Percentiles rank a stretch among this genome's conserved stretches.
phyloP scores from a whole-genome alignment of 2,113 vertebrate genomes.

The Toxotes chatareus region DNA sequence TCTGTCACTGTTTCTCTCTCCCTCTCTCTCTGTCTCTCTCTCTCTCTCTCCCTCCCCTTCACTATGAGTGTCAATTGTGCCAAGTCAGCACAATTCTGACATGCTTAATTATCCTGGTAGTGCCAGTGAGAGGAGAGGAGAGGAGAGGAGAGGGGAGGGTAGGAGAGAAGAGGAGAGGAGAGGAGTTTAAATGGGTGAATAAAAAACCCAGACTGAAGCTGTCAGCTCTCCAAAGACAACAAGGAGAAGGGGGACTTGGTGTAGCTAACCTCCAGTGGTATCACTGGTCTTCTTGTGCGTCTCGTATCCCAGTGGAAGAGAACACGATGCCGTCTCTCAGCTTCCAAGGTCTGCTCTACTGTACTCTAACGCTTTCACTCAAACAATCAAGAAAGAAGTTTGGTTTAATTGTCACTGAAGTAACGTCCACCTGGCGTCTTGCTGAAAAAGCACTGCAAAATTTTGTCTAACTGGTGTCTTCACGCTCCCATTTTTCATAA shows the following conservation, averaged over 20 bases:
- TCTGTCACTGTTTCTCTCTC: slow-evolving; percentile 39
- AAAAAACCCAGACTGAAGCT: too few species aligned
- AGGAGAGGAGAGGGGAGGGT: slow-evolving; percentile 19
- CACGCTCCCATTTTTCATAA: neutral
- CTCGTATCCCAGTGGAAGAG: too few species aligned
- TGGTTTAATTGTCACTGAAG: neutral
- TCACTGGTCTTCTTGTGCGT: neutral
- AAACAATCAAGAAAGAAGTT: too few species aligned
- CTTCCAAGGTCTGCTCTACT: too few species aligned
- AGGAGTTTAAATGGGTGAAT: neutral
- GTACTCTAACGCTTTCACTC: too few species aligned
- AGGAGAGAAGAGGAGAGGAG: neutral
- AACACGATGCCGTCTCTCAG: too few species aligned
- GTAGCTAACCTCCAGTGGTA: neutral
- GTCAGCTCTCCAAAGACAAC: neutral
- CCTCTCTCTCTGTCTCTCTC: slow-evolving; percentile 22
- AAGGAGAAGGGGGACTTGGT: neutral
- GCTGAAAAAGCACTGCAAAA: neutral
- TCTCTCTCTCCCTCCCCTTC: slow-evolving; percentile 35
- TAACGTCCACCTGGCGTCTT: too few species aligned
- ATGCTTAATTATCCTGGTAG: slow-evolving; percentile 78
- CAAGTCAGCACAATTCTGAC: slow-evolving; percentile 80
- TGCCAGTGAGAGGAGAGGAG: slow-evolving; percentile 54
- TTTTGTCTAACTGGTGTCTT: neutral
- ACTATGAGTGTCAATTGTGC: slow-evolving; percentile 71